Conservation (phyloP, 2,888 invertebrate genomes). For the Phanerotoma sp. region DNA sequence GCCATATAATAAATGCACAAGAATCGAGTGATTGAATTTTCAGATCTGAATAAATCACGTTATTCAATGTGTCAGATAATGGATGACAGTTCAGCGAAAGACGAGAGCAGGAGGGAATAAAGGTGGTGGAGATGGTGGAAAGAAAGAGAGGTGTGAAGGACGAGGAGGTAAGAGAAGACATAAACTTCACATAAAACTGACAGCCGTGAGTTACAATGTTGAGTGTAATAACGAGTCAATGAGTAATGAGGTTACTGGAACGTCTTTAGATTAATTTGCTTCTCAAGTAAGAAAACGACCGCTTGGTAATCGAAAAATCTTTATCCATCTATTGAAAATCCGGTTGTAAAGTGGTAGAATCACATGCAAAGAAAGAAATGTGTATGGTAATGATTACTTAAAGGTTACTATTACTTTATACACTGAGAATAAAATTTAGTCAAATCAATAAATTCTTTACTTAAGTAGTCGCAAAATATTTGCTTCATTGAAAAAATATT, state of each 20-base stretch:
- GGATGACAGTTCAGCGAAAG: neutral
- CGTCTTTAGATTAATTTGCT: conserved; percentile 45
- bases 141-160: too few species aligned
- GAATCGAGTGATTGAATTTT: conserved; percentile 1
- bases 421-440: too few species aligned
- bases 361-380: too few species aligned
- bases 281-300: conserved; percentile 9
- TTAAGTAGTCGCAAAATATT: too few species aligned
- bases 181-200: conserved; percentile 8
- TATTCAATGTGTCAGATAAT: conserved; percentile 8
- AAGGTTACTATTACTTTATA: too few species aligned
- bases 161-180: too few species aligned
- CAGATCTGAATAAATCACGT: conserved; percentile 9
- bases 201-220: neutral
- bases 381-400: too few species aligned
- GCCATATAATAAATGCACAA: too few species aligned
- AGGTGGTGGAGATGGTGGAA: neutral
- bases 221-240: conserved; percentile 26
- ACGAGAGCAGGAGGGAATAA: neutral
- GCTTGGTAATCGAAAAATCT: neutral
- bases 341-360: neutral
- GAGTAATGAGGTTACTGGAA: conserved; percentile 49
- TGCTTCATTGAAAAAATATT: too few species aligned
- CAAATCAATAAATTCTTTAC: too few species aligned
- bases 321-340: conserved; percentile 1